phyloP scores from a whole-genome alignment of 2,797 vertebrate species.

The Phoeniculus purpureus region DNA sequence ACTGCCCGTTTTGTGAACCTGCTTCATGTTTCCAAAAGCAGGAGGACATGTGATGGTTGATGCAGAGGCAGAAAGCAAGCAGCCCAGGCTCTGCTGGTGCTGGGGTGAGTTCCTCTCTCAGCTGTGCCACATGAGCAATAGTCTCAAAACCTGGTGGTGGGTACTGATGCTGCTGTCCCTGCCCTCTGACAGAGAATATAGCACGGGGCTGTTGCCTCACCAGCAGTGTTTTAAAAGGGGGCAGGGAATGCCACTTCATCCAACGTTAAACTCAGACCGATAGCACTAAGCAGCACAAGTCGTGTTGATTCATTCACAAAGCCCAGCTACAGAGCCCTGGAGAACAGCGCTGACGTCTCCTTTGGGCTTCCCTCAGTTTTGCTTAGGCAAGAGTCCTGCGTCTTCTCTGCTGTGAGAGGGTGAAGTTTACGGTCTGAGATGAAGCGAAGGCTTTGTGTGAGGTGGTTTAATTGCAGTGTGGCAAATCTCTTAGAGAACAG shows the following conservation, averaged over 20 bases:
- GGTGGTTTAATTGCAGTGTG: constrained; percentile 15
- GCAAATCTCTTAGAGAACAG: background rate
- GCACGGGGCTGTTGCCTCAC: rapidly evolving
- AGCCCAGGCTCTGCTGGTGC: background rate
- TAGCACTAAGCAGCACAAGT: background rate
- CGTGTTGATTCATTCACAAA: rapidly evolving
- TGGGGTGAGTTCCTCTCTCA: background rate
- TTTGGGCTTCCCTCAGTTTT: background rate
- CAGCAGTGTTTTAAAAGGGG: background rate
- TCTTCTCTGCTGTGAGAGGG: background rate
- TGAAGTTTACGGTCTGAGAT: background rate
- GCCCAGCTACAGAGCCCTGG: background rate
- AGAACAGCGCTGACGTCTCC: background rate
- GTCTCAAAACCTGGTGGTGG: background rate
- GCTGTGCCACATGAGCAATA: background rate
- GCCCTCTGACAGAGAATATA: background rate
- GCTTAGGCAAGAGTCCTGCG: background rate
- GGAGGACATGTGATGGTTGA: rapidly evolving
- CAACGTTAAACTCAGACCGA: rapidly evolving
- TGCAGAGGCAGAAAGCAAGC: background rate
- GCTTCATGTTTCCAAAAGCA: background rate
- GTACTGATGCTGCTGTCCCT: background rate
- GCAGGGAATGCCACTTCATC: background rate
- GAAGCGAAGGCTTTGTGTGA: background rate
- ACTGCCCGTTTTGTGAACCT: background rate